A percentile compares a stretch with the other conserved stretches of the same genome.
Conservation (phyloP, 2,113 vertebrate genomes). For the Vidua macroura region DNA sequence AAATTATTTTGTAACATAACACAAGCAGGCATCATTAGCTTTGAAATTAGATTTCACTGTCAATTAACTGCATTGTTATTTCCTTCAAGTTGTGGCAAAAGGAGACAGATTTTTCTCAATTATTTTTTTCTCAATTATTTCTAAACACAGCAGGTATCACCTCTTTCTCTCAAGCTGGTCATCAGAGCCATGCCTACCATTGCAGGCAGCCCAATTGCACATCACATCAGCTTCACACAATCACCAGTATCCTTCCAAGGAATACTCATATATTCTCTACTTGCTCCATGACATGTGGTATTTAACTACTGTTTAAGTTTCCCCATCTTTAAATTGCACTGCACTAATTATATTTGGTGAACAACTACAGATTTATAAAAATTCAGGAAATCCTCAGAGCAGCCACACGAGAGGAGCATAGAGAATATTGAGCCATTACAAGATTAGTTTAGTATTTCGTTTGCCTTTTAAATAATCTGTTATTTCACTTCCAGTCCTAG, state of each 20-base stretch:
- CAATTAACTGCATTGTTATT: background rate
- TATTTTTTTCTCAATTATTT: background rate
- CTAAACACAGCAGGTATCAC: background rate
- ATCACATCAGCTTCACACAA: background rate
- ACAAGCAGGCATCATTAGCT: background rate
- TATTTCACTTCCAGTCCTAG: background rate
- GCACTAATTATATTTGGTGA: background rate
- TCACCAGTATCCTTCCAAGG: background rate
- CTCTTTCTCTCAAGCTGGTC: background rate
- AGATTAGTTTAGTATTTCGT: background rate
- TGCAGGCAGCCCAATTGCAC: background rate
- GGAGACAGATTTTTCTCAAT: background rate
- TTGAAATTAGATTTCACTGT: background rate
- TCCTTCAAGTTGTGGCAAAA: background rate
- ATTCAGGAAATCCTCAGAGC: background rate
- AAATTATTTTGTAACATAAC: background rate
- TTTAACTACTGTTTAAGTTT: background rate
- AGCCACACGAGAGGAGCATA: rapidly evolving
- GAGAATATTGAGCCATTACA: background rate
- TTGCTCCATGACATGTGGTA: background rate
- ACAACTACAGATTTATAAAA: background rate
- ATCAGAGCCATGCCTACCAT: background rate
- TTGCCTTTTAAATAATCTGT: background rate
- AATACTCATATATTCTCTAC: background rate
- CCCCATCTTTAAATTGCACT: background rate